Conservation (phyloP, 2,888 invertebrate genomes). For the Ichneumon xanthorius region DNA sequence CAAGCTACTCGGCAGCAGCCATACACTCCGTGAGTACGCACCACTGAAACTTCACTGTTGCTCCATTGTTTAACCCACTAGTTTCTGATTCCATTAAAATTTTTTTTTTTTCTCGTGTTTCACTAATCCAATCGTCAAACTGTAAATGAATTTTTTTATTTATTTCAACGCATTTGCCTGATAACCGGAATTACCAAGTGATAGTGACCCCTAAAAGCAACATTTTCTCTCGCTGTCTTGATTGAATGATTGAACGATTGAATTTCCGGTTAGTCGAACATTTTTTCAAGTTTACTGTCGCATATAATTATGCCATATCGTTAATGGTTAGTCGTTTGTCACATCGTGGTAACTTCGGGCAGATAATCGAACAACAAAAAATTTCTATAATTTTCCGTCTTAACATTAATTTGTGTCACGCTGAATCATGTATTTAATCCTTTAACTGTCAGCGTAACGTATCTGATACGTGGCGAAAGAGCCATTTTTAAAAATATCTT, state of each 20-base stretch:
- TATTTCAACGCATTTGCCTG: neutral
- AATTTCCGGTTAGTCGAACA: conserved; percentile 21
- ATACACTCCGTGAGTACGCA: conserved; percentile 60
- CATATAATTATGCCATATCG: neutral
- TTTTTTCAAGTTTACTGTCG: conserved; percentile 37
- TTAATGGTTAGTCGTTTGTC: conserved; percentile 18
- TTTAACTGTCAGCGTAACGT: neutral
- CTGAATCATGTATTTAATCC: neutral
- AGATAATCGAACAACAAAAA: neutral
- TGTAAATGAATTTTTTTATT: neutral
- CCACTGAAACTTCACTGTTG: neutral
- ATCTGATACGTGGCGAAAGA: neutral
- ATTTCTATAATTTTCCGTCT: neutral
- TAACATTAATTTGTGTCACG: neutral
- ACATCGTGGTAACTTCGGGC: neutral
- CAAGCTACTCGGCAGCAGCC: conserved; percentile 47
- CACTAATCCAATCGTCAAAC: neutral
- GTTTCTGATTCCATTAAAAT: neutral
- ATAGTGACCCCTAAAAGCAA: conserved; percentile 49
- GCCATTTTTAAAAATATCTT: neutral
- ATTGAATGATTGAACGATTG: conserved; percentile 41
- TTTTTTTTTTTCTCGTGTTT: neutral
- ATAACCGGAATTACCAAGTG: conserved; percentile 58
- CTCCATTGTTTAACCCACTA: conserved; percentile 4
- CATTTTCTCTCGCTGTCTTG: conserved; percentile 29